Evolutionary conservation across 2,888 invertebrate species (phyloP).

Genomic region (Stenodera caucasica): DNA sequence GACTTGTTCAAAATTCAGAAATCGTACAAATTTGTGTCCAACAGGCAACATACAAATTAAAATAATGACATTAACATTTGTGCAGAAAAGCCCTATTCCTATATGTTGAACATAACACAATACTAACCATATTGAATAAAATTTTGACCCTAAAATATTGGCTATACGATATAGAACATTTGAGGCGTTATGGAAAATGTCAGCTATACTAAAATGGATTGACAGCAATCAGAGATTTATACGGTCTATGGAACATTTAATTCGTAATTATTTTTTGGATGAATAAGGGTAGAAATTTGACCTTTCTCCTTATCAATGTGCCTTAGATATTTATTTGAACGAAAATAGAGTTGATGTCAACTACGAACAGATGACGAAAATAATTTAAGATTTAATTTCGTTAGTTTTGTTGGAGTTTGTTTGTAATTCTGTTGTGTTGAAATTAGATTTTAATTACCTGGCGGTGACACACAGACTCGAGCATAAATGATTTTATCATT

Average conservation of each 20-base stretch:
- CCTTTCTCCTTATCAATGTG: too few species aligned
- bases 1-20: background rate
- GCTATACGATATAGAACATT: background rate
- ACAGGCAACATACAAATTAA: background rate
- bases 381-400: slow-evolving; percentile 1
- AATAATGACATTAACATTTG: background rate
- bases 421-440: slow-evolving; percentile 1
- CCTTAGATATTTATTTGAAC: too few species aligned
- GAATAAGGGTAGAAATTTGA: background rate
- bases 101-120: background rate
- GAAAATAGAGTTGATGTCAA: too few species aligned
- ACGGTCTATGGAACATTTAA: background rate
- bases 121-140: background rate
- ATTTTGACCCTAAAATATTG: background rate
- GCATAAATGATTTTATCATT: background rate
- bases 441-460: slow-evolving; percentile 6
- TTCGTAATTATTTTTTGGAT: background rate
- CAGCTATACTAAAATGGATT: background rate
- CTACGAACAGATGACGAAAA: background rate
- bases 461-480: background rate
- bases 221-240: background rate
- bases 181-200: background rate
- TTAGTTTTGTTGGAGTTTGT: background rate
- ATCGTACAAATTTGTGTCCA: slow-evolving; percentile 1
- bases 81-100: background rate